These are phyloP conservation scores for Amphibalanus amphitrite DNA, from an alignment of 1,140 invertebrate species.

Conservation along the genomic window DNA sequence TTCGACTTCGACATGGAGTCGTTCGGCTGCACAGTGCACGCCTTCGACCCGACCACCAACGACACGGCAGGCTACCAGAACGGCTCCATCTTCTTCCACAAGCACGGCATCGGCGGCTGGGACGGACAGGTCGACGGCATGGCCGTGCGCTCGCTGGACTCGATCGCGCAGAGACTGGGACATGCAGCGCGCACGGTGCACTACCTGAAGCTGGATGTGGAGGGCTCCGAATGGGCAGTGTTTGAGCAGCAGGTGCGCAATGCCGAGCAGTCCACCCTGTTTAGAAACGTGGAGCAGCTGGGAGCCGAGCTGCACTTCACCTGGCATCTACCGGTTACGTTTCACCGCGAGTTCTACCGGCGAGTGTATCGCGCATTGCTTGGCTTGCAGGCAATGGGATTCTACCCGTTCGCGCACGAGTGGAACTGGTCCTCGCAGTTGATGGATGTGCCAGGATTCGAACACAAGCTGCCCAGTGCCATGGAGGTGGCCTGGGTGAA, in stretches of 20 bases:
- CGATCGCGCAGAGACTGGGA: conserved; percentile 10
- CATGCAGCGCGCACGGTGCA: conserved; percentile 12
- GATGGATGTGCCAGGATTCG: neutral
- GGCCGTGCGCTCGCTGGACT: conserved; percentile 9
- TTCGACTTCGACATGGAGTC: conserved; percentile 19
- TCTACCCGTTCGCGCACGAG: conserved; percentile 12
- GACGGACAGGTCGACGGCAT: neutral
- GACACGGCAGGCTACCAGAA: neutral
- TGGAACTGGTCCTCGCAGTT: conserved; percentile 3
- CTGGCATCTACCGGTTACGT: neutral
- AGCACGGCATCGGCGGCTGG: neutral
- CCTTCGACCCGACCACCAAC: conserved; percentile 19
- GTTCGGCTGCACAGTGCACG: conserved; percentile 20
- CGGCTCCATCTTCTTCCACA: neutral
- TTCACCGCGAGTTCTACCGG: neutral
- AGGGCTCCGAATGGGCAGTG: conserved; percentile 13
- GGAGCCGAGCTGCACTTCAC: conserved; percentile 7
- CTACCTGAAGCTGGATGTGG: conserved; percentile 17
- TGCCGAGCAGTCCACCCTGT: neutral
- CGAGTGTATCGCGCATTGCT: neutral
- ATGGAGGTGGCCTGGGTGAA: neutral
- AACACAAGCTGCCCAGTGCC: neutral
- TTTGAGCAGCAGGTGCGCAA: neutral
- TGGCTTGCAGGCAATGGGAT: conserved; percentile 9
- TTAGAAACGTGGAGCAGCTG: conserved; percentile 5